A percentile compares a stretch with the other conserved stretches of the same genome.
Conservation (phyloP, 2,888 invertebrate genomes). For the Unio pictorum region DNA sequence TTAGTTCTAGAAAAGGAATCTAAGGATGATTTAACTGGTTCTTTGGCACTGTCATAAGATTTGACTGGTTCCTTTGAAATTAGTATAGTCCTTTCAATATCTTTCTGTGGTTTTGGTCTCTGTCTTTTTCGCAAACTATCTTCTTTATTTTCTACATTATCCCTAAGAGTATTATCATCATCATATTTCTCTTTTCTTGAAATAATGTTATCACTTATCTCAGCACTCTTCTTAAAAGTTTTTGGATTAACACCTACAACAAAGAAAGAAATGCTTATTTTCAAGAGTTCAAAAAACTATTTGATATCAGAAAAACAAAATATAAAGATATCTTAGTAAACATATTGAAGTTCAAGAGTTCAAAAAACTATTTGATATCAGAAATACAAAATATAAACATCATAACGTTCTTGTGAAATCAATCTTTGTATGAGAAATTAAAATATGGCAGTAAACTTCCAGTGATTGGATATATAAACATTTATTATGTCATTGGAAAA, state of each 20-base stretch:
- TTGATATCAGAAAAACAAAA: too few species aligned
- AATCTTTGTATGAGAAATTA: constrained; percentile 1
- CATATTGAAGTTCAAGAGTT: too few species aligned
- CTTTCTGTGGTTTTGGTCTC: constrained; percentile 41
- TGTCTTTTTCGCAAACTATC: constrained; percentile 30
- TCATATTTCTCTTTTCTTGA: constrained; percentile 31
- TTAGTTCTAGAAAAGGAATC: constrained; percentile 4
- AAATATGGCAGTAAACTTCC: too few species aligned
- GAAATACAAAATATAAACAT: too few species aligned
- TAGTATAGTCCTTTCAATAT: constrained; percentile 42
- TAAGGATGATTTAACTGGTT: background rate
- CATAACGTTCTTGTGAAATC: background rate
- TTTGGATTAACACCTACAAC: constrained; percentile 8
- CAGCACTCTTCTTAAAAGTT: constrained; percentile 31
- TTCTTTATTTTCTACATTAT: constrained; percentile 9
- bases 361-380: too few species aligned
- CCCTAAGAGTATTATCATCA: constrained; percentile 1
- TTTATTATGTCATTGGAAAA: too few species aligned
- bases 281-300: too few species aligned
- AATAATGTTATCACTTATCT: constrained; percentile 59
- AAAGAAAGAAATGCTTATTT: too few species aligned
- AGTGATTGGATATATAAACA: too few species aligned
- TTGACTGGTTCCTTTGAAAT: constrained; percentile 19
- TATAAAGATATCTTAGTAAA: too few species aligned
- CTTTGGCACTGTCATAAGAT: constrained; percentile 5